Percentiles rank a stretch among this genome's conserved stretches.
These are phyloP conservation scores for Phortica variegata DNA, from an alignment of 1,140 invertebrate species.

Conservation along the genomic window DNA sequence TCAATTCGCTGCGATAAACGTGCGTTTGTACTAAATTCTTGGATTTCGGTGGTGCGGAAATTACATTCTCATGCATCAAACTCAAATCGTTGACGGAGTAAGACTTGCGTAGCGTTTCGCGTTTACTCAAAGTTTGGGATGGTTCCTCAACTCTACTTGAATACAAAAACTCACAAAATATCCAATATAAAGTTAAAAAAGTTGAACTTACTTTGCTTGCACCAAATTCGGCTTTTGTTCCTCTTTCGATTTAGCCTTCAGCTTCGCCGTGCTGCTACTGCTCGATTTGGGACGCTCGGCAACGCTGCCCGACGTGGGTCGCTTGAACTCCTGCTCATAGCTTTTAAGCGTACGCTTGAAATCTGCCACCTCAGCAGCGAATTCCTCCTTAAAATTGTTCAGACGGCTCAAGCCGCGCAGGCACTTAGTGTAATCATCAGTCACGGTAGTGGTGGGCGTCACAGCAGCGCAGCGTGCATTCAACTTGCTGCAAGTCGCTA, in stretches of 20 bases:
- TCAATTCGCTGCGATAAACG: constrained; percentile 4
- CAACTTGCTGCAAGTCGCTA: constrained; percentile 3
- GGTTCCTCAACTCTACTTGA: constrained; percentile 10
- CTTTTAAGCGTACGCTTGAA: constrained; percentile 42
- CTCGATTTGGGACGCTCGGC: constrained; percentile 22
- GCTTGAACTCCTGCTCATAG: constrained; percentile 40
- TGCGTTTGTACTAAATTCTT: not conserved
- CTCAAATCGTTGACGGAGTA: constrained; percentile 41
- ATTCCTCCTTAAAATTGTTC: constrained; percentile 43
- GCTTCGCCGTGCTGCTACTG: constrained; percentile 23
- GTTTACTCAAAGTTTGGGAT: constrained; percentile 26
- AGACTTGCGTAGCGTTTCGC: constrained; percentile 37
- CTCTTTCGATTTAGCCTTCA: constrained; percentile 5
- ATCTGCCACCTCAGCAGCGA: constrained; percentile 37
- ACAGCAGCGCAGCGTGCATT: not conserved
- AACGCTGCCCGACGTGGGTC: not conserved
- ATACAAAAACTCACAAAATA: no score
- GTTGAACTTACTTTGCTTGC: no score
- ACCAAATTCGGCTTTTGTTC: no score
- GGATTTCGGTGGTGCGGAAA: not conserved
- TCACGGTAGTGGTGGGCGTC: constrained; percentile 22
- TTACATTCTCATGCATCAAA: not conserved
- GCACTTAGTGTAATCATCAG: constrained; percentile 37
- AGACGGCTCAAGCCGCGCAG: constrained; percentile 29
- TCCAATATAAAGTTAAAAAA: no score